phyloP scores from a whole-genome alignment of 2,113 vertebrate genomes.

The Junco hyemalis region DNA sequence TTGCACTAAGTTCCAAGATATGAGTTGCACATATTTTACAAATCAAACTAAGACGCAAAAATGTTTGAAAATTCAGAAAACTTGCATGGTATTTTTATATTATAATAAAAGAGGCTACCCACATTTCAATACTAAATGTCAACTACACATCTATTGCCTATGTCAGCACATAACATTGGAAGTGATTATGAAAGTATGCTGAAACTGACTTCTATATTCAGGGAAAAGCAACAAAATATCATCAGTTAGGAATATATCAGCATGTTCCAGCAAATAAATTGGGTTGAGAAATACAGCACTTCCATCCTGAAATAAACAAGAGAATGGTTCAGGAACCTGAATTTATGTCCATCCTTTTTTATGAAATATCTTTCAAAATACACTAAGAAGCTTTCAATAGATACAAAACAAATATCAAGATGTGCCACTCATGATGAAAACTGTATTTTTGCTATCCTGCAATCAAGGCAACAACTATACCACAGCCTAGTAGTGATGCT shows the following conservation, averaged over 20 bases:
- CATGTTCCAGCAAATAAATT: background rate
- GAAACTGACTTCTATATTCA: background rate
- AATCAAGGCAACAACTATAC: background rate
- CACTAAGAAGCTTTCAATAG: background rate
- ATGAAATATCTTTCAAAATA: background rate
- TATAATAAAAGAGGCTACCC: background rate
- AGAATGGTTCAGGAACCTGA: background rate
- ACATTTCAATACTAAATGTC: background rate
- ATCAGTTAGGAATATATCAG: background rate
- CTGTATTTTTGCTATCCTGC: background rate
- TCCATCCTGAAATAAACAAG: background rate
- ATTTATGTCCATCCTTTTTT: background rate
- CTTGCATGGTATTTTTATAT: background rate
- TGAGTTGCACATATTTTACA: background rate
- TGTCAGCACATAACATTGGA: background rate
- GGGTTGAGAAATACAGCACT: background rate
- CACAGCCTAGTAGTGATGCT: accelerated
- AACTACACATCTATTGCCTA: background rate
- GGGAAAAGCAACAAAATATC: background rate
- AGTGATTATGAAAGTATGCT: background rate
- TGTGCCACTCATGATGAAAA: background rate
- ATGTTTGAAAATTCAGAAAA: background rate
- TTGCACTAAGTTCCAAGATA: background rate
- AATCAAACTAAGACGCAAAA: background rate
- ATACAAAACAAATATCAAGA: background rate